phyloP scores from a whole-genome alignment of 2,888 invertebrate species.

The Ennomos erosarius region DNA sequence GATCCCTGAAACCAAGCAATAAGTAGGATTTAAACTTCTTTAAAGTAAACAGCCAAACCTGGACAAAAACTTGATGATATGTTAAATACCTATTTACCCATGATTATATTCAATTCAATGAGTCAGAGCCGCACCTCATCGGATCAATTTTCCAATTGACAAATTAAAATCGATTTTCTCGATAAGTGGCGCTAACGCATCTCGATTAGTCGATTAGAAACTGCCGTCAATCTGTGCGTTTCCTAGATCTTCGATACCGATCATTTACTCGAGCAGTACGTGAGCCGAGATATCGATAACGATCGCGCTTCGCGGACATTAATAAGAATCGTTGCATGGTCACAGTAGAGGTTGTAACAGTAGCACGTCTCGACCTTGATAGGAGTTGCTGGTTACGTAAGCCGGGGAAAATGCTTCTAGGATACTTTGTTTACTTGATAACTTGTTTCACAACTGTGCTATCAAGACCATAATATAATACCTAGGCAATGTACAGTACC shows the following conservation, averaged over 20 bases:
- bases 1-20: too few species aligned
- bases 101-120: not conserved
- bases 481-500: too few species aligned
- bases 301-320: conserved; percentile 46
- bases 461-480: too few species aligned
- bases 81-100: too few species aligned
- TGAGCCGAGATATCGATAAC: conserved; percentile 42
- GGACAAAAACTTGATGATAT: not conserved
- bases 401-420: conserved; percentile 7
- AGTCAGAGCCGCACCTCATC: conserved; percentile 6
- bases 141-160: conserved; percentile 33
- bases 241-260: conserved; percentile 46
- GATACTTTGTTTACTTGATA: conserved; percentile 3
- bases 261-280: conserved; percentile 33
- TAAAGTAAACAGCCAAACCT: too few species aligned
- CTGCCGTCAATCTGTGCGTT: conserved; percentile 42
- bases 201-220: conserved; percentile 51
- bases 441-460: not conserved
- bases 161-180: conserved; percentile 41
- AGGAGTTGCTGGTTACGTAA: conserved; percentile 16
- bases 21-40: too few species aligned
- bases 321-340: conserved; percentile 40
- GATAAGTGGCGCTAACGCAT: conserved; percentile 41
- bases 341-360: conserved; percentile 35
- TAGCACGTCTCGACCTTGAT: conserved; percentile 20